Base-by-base conservation (phyloP, 2,888 invertebrate species). In the Acronicta leporina region DNA sequence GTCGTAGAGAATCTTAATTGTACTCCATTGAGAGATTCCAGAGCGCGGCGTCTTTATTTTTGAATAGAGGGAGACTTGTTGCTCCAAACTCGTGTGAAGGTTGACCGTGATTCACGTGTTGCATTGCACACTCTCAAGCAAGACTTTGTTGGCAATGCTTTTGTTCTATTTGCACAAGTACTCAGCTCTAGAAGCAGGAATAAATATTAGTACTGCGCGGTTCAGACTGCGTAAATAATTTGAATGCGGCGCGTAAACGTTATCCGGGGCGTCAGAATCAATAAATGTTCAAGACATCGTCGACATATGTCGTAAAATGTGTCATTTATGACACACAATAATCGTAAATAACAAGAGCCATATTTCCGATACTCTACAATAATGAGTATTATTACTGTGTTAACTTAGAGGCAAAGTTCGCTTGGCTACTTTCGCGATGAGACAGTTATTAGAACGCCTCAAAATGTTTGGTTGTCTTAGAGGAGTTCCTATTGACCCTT, bases 1-100 rank as follows among this genome's bases (percentile, higher is more conserved):
- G 84, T 81, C 86, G 87, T 78, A 75, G 77, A 85, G 92, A 94
- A 92, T 93, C 86, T 92, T 94, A 93, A 94, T 93, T 92, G 92
- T 91, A 79, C 81, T 85, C 89, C 91, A 91, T 92, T 92, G 89
- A 92, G 90, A 89, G 85, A 89, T 88, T 87, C 84, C 84, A 83
- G 82, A 72, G 80, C 81, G 70, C 77, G 65, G 82, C 83, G 85
- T 87, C 88, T 91, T 90, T 90, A 91, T 90, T 90, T 90, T 88
- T 87, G 87, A 86, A 88, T 83, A 81, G 79, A 71, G 58, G 65
- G 68, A 73, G 79, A 92, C 91, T 88, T 92, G 90, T 92, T 92
- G 91, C 90, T 83, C 73, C 61, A 76, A 77, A 72, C 71, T 61
- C 67, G 67, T 60, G 56, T 71, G 72, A 72, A 77, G 56, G 60